phyloP scores from a whole-genome alignment of 2,113 vertebrate genomes.

The Calidris pugnax region DNA sequence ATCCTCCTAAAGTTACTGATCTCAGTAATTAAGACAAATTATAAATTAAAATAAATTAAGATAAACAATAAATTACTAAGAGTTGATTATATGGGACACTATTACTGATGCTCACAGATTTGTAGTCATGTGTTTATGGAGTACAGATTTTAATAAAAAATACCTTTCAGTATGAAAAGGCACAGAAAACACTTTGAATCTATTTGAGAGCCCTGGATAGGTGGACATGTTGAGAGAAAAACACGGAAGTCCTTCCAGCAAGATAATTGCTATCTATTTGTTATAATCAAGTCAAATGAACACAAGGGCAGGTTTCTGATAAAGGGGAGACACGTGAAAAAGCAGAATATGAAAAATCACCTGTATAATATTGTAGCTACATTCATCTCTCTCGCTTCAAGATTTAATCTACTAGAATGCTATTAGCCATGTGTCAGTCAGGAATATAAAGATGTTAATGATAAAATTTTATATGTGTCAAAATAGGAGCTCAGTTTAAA shows the following conservation, averaged over 20 bases:
- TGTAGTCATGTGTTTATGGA: neutral
- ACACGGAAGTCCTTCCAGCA: neutral
- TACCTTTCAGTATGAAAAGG: constrained; percentile 24
- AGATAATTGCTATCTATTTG: constrained; percentile 19
- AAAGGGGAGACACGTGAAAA: constrained; percentile 23
- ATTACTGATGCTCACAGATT: neutral
- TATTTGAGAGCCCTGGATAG: neutral
- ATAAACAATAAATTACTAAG: constrained; percentile 27
- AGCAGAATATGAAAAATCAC: constrained; percentile 49
- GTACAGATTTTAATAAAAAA: constrained; percentile 5
- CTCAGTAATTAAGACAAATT: constrained; percentile 49
- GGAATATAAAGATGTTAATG: constrained; percentile 54
- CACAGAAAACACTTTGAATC: neutral
- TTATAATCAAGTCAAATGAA: constrained; percentile 42
- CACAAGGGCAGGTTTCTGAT: constrained; percentile 16
- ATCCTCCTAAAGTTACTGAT: constrained; percentile 46
- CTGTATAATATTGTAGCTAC: constrained; percentile 15
- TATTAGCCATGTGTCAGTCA: constrained; percentile 60
- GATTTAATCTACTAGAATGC: constrained; percentile 45
- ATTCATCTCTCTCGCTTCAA: constrained; percentile 34
- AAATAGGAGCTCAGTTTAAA: constrained; percentile 61
- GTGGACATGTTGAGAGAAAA: neutral
- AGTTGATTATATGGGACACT: neutral
- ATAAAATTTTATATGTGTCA: constrained; percentile 50
- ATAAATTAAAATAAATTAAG: constrained; percentile 27